phyloP scores from a whole-genome alignment of 1,140 invertebrate species.

The Cotesia typhae region DNA sequence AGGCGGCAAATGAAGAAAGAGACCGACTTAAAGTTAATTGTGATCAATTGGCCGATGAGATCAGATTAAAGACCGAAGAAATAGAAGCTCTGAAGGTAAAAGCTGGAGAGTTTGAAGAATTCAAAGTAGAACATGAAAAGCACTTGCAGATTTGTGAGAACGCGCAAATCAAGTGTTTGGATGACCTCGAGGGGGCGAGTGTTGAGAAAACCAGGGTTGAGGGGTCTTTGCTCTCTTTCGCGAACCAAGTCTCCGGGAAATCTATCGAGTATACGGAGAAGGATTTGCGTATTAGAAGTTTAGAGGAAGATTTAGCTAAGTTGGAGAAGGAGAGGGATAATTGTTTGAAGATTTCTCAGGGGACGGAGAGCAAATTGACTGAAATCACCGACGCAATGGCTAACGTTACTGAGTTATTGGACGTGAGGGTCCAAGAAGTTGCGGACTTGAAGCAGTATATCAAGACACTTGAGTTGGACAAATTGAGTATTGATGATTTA shows the following conservation, averaged over 20 bases:
- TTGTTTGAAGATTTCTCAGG: conserved; percentile 50
- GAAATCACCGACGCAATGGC: conserved; percentile 41
- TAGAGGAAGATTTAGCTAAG: background rate
- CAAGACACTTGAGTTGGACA: conserved; percentile 58
- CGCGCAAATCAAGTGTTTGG: too few species aligned
- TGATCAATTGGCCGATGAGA: background rate
- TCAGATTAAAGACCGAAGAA: background rate
- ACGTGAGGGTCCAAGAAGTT: conserved; percentile 55
- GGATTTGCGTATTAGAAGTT: background rate
- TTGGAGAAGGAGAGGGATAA: conserved; percentile 54
- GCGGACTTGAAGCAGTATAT: conserved; percentile 61
- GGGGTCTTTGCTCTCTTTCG: too few species aligned
- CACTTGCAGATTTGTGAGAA: too few species aligned
- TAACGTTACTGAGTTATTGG: conserved; percentile 54
- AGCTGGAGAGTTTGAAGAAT: background rate
- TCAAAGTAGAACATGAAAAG: background rate
- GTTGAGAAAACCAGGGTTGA: background rate
- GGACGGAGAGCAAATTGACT: conserved; percentile 36
- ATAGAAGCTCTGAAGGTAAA: background rate
- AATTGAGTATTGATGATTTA: conserved; percentile 24
- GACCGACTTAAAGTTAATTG: too few species aligned
- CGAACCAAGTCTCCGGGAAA: background rate
- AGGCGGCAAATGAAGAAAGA: background rate
- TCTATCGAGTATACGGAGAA: background rate
- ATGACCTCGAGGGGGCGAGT: background rate